phyloP scores from a whole-genome alignment of 2,888 invertebrate species.

The Drosophila kambysellisi region DNA sequence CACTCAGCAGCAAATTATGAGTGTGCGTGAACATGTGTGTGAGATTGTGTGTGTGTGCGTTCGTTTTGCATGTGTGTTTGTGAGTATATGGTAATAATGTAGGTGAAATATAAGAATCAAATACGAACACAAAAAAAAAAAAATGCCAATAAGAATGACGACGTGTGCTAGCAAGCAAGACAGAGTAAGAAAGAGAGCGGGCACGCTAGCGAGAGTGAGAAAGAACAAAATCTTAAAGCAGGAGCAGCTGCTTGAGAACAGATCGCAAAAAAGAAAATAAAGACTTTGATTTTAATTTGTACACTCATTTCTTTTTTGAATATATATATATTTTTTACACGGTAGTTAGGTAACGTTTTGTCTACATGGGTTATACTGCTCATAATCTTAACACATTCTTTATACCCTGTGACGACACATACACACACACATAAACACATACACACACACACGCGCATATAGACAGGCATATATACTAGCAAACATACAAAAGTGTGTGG shows the following conservation, averaged over 20 bases:
- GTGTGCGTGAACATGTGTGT: conserved; percentile 20
- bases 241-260: conserved; percentile 67
- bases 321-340: conserved; percentile 50
- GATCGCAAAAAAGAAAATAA: conserved; percentile 43
- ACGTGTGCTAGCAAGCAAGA: conserved; percentile 46
- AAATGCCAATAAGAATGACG: conserved; percentile 67
- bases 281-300: conserved; percentile 41
- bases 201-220: not conserved
- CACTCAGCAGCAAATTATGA: conserved; percentile 59
- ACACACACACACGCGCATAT: conserved; percentile 34
- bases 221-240: conserved; percentile 20
- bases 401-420: conserved; percentile 56
- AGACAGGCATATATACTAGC: conserved; percentile 25
- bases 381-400: conserved; percentile 79
- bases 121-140: conserved; percentile 40
- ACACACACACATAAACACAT: conserved; percentile 36
- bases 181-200: conserved; percentile 29
- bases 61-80: conserved; percentile 20
- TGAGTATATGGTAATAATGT: conserved; percentile 58
- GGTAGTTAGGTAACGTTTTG: conserved; percentile 74
- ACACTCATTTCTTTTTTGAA: conserved; percentile 13
- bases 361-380: conserved; percentile 67
- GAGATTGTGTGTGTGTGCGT: conserved; percentile 14
- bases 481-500: conserved; percentile 35
- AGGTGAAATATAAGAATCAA: conserved; percentile 72